A percentile compares a stretch with the other conserved stretches of the same genome.
Conservation (phyloP, 2,888 invertebrate species). For the Aplocera efformata region DNA sequence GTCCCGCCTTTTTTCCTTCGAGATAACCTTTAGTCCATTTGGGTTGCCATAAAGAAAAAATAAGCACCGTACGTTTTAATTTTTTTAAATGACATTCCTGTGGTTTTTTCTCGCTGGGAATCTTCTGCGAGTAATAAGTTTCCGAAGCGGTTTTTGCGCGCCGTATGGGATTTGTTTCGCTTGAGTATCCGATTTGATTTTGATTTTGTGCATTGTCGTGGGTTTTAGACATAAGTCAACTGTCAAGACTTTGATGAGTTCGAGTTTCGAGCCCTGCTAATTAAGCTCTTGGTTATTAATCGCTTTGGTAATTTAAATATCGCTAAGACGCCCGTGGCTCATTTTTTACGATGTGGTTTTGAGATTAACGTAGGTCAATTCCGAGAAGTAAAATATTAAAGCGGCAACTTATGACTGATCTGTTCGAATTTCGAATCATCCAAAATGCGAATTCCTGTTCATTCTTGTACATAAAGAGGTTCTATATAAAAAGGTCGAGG, state of each 20-base stretch:
- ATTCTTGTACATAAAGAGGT: conserved; percentile 22
- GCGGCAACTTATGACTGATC: conserved; percentile 52
- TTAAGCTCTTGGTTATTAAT: conserved; percentile 68
- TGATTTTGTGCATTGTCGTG: conserved; percentile 53
- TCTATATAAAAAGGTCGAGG: conserved; percentile 53
- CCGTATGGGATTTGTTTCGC: conserved; percentile 54
- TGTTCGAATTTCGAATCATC: conserved; percentile 39
- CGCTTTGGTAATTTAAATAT: conserved; percentile 69
- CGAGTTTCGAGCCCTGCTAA: conserved; percentile 57
- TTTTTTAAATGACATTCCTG: conserved; percentile 80
- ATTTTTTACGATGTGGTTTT: conserved; percentile 69
- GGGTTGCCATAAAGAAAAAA: conserved; percentile 74
- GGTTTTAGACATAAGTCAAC: conserved; percentile 53
- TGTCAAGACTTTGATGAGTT: conserved; percentile 62
- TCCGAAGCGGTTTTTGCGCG: conserved; percentile 65
- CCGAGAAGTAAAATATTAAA: conserved; percentile 65
- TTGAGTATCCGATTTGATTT: conserved; percentile 51
- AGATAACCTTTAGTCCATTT: conserved; percentile 79
- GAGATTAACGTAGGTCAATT: conserved; percentile 67
- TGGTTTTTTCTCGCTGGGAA: conserved; percentile 75
- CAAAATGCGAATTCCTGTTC: conserved; percentile 33
- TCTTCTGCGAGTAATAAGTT: conserved; percentile 68
- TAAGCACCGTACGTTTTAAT: conserved; percentile 73
- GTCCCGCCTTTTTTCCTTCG: conserved; percentile 77
- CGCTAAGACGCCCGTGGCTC: conserved; percentile 53